A percentile compares a stretch with the other conserved stretches of the same genome.
Evolutionary conservation across 2,797 vertebrate species (phyloP).

Genomic region (Pseudochaenichthys georgianus): DNA sequence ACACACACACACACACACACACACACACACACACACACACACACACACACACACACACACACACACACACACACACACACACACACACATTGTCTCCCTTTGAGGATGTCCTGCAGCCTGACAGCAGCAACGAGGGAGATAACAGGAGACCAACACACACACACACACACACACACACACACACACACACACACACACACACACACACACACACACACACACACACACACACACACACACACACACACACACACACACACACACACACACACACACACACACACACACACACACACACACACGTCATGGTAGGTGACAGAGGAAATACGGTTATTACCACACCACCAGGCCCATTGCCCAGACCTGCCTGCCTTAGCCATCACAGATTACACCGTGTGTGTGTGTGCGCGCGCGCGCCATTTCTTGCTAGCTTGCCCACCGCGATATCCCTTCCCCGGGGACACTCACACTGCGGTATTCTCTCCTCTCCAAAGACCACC

Average conservation of each 20-base stretch:
- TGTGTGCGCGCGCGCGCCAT: conserved; percentile 47
- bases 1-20: no score
- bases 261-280: no score
- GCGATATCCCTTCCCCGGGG: conserved; percentile 73
- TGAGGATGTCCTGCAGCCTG: conserved; percentile 75
- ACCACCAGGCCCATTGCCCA: conserved; percentile 72
- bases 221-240: no score
- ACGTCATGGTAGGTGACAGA: conserved; percentile 68
- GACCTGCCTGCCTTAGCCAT: conserved; percentile 78
- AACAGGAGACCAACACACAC: conserved; percentile 72
- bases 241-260: no score
- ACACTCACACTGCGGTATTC: conserved; percentile 41
- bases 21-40: no score
- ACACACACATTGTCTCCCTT: conserved; percentile 48
- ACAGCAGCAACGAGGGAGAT: conserved; percentile 79
- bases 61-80: conserved; percentile 30
- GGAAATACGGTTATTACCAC: conserved; percentile 78
- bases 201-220: no score
- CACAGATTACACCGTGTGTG: conserved; percentile 67
- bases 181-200: conserved; percentile 7
- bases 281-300: conserved; percentile 41
- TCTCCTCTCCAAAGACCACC: conserved; percentile 55
- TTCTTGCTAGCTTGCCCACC: conserved; percentile 73
- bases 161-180: conserved; percentile 50
- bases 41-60: no score